These are phyloP conservation scores for Diorhabda sublineata DNA, from an alignment of 1,140 invertebrate species.

Conservation along the genomic window DNA sequence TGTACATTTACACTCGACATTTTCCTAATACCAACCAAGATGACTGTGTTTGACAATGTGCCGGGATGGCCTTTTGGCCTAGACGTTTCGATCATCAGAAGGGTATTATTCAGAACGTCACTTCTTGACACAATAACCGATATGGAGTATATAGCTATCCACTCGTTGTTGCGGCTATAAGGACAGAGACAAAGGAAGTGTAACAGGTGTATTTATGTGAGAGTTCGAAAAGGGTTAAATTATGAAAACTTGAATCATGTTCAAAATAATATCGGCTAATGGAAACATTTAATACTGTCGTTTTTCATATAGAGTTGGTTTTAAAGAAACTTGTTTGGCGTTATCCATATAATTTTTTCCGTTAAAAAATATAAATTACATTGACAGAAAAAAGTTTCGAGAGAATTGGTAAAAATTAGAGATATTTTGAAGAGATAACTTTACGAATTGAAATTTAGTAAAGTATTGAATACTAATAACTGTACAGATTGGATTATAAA, in stretches of 20 bases:
- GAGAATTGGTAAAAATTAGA: too few relatives aligned
- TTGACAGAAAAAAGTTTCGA: too few relatives aligned
- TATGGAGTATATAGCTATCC: conserved; percentile 12
- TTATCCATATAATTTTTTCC: too few relatives aligned
- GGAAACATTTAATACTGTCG: too few relatives aligned
- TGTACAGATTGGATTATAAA: too few relatives aligned
- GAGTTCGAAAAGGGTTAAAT: not conserved
- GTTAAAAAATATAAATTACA: too few relatives aligned
- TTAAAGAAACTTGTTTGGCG: too few relatives aligned
- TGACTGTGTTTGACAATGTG: conserved; percentile 10
- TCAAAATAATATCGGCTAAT: not conserved
- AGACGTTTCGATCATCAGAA: conserved; percentile 15
- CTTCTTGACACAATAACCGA: conserved; percentile 20
- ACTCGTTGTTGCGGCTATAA: not conserved
- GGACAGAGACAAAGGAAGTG: conserved; percentile 9
- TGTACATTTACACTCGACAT: not conserved
- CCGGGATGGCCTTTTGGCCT: conserved; percentile 6
- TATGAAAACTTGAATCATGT: not conserved
- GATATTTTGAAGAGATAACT: too few relatives aligned
- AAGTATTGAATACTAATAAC: too few relatives aligned
- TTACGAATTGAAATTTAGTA: too few relatives aligned
- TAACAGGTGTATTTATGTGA: conserved; percentile 17
- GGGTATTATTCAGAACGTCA: conserved; percentile 21
- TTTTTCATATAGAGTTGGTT: too few relatives aligned
- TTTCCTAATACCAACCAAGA: not conserved